Conservation (phyloP, 2,888 invertebrate species). For the Drosophila barbarae region DNA sequence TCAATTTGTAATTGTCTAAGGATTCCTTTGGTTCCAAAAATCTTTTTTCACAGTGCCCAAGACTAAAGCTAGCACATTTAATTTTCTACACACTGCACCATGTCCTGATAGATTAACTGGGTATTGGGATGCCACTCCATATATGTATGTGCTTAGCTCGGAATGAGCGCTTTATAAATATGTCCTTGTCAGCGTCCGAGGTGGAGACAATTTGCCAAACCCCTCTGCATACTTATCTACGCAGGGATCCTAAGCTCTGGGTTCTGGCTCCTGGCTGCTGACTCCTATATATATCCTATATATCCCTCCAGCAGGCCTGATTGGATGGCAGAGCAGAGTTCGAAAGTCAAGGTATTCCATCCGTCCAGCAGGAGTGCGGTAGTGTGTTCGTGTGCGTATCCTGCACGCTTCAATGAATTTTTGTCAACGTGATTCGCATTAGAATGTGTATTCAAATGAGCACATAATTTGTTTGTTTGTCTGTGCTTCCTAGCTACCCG, state of each 20-base stretch:
- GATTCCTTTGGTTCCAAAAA: neutral
- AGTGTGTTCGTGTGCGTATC: constrained; percentile 30
- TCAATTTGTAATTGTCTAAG: no score
- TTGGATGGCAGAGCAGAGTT: constrained; percentile 58
- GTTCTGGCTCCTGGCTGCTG: neutral
- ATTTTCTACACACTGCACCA: constrained; percentile 70
- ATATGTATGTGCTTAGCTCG: constrained; percentile 27
- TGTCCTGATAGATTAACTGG: constrained; percentile 72
- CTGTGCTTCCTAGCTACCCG: constrained; percentile 37
- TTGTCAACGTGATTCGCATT: constrained; percentile 74
- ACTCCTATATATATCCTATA: neutral
- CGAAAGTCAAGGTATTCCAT: constrained; percentile 67
- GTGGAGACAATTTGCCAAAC: constrained; percentile 42
- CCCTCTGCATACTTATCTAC: constrained; percentile 20
- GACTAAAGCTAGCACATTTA: constrained; percentile 53
- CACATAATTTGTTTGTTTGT: constrained; percentile 71
- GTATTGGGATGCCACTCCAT: constrained; percentile 47
- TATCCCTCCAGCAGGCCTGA: constrained; percentile 38
- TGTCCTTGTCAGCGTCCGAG: constrained; percentile 56
- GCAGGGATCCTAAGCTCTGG: constrained; percentile 6
- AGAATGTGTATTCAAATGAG: constrained; percentile 74
- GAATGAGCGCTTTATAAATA: constrained; percentile 56
- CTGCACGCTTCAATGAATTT: constrained; percentile 67
- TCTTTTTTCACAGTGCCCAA: constrained; percentile 5
- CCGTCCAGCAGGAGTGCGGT: constrained; percentile 13